Percentiles rank a stretch among this genome's conserved stretches.
These are phyloP conservation scores for Uloborus plumipes DNA, from an alignment of 2,888 invertebrate genomes.

Conservation along the genomic window DNA sequence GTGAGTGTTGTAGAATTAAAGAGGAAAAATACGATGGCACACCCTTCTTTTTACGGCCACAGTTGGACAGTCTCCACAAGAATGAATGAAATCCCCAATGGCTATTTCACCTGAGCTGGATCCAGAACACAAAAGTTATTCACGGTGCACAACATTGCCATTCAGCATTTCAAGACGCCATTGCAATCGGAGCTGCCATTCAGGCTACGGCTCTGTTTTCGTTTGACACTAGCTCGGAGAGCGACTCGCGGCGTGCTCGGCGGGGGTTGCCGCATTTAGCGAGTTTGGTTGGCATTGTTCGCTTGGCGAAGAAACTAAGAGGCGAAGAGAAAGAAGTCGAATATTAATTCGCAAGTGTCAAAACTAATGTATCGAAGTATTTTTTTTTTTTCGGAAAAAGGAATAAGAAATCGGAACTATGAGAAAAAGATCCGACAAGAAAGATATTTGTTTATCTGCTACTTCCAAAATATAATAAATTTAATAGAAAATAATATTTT, in stretches of 20 bases:
- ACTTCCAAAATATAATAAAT: too few species aligned
- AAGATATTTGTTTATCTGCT: too few species aligned
- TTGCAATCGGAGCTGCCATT: not conserved
- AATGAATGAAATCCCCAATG: conserved; percentile 8
- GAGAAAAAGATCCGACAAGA: too few species aligned
- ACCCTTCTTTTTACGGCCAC: conserved; percentile 34
- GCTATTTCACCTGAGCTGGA: conserved; percentile 6
- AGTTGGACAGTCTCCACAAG: not conserved
- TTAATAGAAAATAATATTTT: too few species aligned
- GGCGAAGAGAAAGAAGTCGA: not conserved
- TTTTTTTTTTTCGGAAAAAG: too few species aligned
- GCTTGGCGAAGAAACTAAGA: not conserved
- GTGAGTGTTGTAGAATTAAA: conserved; percentile 17
- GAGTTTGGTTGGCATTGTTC: conserved; percentile 3
- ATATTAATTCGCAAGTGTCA: not conserved
- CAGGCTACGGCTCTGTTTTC: conserved; percentile 20
- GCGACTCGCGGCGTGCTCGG: conserved; percentile 34
- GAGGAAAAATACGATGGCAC: conserved; percentile 19
- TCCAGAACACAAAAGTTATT: not conserved
- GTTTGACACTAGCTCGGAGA: conserved; percentile 36
- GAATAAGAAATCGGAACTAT: too few species aligned
- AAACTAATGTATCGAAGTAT: too few species aligned
- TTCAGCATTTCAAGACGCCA: too few species aligned
- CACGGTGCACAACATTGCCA: too few species aligned
- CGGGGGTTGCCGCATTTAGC: conserved; percentile 50